phyloP scores from a whole-genome alignment of 2,888 invertebrate genomes.

The Mimachlamys varia region DNA sequence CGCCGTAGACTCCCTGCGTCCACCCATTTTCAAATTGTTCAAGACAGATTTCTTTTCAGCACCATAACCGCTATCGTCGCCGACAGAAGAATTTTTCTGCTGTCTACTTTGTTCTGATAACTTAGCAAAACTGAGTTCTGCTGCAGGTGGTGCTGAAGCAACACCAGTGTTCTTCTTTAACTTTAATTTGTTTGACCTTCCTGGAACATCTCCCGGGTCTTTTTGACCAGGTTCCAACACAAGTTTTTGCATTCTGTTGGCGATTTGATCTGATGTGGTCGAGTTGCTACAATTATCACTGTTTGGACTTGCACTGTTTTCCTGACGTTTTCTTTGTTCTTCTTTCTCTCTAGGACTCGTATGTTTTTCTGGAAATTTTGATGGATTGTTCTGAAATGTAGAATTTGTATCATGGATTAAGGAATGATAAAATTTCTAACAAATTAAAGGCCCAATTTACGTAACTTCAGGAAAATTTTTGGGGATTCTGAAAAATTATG shows the following conservation, averaged over 20 bases:
- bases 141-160: neutral
- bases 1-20: slow-evolving; percentile 1
- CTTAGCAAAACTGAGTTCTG: neutral
- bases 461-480: no score
- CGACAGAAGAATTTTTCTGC: neutral
- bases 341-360: neutral
- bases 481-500: no score
- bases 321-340: neutral
- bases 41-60: slow-evolving; percentile 9
- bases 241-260: neutral
- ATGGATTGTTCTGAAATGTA: neutral
- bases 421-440: no score
- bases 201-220: neutral
- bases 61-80: neutral
- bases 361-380: neutral
- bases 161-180: neutral
- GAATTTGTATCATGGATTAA: neutral
- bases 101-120: slow-evolving; percentile 2
- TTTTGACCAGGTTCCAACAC: neutral
- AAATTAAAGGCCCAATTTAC: no score
- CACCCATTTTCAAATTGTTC: neutral
- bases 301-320: neutral
- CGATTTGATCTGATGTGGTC: neutral
- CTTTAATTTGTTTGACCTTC: neutral
- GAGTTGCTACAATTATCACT: neutral